Evolutionary conservation across 1,140 invertebrate genomes (phyloP).

Genomic region (Aphidius ervi): DNA sequence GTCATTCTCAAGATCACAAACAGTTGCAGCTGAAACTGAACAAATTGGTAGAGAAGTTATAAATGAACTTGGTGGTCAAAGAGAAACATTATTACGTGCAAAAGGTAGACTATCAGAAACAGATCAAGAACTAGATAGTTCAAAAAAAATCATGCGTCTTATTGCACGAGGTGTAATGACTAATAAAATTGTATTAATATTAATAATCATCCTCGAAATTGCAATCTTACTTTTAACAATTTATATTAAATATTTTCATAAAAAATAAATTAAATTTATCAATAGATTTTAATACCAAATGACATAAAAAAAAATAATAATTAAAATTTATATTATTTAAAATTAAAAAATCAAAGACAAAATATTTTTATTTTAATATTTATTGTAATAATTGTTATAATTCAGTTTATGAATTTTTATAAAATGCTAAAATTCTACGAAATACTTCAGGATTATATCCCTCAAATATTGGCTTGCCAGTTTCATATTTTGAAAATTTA

Average conservation of each 20-base stretch:
- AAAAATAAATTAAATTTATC: constrained; percentile 22
- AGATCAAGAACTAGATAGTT: constrained; percentile 58
- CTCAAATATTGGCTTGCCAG: constrained; percentile 61
- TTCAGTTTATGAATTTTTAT: constrained; percentile 55
- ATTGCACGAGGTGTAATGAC: constrained; percentile 63
- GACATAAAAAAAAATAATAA: not conserved
- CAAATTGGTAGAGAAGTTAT: constrained; percentile 72
- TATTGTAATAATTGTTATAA: constrained; percentile 14
- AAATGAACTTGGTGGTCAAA: constrained; percentile 61
- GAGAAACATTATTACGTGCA: constrained; percentile 61
- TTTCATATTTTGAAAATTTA: constrained; percentile 59
- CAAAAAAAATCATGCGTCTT: constrained; percentile 57
- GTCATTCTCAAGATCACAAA: constrained; percentile 66
- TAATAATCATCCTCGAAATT: constrained; percentile 65
- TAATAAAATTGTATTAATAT: constrained; percentile 64
- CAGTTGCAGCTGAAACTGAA: constrained; percentile 74
- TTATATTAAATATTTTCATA: constrained; percentile 58
- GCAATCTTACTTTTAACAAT: constrained; percentile 57
- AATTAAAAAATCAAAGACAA: constrained; percentile 8
- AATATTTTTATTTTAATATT: constrained; percentile 1
- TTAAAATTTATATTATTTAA: constrained; percentile 5
- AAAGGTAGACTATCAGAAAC: constrained; percentile 60
- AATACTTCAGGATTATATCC: constrained; percentile 77
- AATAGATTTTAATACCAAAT: no score
- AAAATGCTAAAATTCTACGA: constrained; percentile 72